A percentile compares a stretch with the other conserved stretches of the same genome.
These are phyloP conservation scores for Monochamus alternatus DNA, from an alignment of 2,888 invertebrate species.

Conservation along the genomic window DNA sequence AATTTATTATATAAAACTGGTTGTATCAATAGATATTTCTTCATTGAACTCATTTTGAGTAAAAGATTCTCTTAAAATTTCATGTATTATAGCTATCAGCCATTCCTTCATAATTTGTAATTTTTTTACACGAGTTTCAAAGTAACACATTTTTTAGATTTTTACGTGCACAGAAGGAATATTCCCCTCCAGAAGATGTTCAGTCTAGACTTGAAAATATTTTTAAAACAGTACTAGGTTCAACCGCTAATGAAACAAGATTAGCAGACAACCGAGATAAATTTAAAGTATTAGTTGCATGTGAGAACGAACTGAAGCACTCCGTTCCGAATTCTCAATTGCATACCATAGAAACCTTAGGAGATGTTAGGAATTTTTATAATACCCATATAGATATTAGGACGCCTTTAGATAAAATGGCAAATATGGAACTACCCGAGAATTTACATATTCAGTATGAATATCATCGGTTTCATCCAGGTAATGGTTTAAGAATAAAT, in stretches of 20 bases:
- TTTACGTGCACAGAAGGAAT: slow-evolving; percentile 82
- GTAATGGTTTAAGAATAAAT: slow-evolving; percentile 67
- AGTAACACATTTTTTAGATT: slow-evolving; percentile 74
- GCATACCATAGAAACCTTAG: slow-evolving; percentile 83
- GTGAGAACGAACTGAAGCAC: slow-evolving; percentile 82
- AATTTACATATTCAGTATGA: slow-evolving; percentile 90
- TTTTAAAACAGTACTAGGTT: slow-evolving; percentile 73
- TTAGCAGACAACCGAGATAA: slow-evolving; percentile 73
- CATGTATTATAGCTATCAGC: too few relatives aligned
- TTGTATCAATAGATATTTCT: too few relatives aligned
- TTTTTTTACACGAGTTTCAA: not conserved
- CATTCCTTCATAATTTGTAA: not conserved
- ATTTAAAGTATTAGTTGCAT: slow-evolving; percentile 81
- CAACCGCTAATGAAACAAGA: slow-evolving; percentile 67
- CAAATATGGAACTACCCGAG: slow-evolving; percentile 83
- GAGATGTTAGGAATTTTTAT: slow-evolving; percentile 83
- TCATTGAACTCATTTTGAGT: too few relatives aligned
- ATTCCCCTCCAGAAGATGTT: slow-evolving; percentile 81
- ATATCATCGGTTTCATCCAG: slow-evolving; percentile 88
- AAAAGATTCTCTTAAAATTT: too few relatives aligned
- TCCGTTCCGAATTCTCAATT: slow-evolving; percentile 87
- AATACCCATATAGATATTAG: slow-evolving; percentile 79
- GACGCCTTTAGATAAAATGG: slow-evolving; percentile 83
- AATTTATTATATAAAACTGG: too few relatives aligned
- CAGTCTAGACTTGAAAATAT: slow-evolving; percentile 76